phyloP scores from a whole-genome alignment of 2,888 invertebrate species.

The Euplagia quadripunctaria region DNA sequence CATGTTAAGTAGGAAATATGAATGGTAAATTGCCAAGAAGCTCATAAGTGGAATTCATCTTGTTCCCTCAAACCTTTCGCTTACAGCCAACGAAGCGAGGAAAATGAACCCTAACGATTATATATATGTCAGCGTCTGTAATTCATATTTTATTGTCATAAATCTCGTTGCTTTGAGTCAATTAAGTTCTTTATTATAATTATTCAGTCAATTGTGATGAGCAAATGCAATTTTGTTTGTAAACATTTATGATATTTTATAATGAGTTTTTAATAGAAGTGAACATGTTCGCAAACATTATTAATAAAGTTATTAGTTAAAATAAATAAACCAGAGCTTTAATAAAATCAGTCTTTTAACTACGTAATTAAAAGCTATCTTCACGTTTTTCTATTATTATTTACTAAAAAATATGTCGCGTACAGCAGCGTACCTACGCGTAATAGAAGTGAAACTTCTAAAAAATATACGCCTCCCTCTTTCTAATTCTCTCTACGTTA shows the following conservation, averaged over 20 bases:
- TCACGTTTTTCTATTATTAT: too few species aligned
- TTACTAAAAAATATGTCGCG: too few species aligned
- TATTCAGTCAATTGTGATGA: background rate
- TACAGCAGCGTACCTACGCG: too few species aligned
- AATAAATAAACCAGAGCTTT: too few species aligned
- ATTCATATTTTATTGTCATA: constrained; percentile 12
- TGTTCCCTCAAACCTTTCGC: constrained; percentile 5
- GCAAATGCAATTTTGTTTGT: background rate
- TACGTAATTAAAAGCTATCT: too few species aligned
- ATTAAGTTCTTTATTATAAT: background rate
- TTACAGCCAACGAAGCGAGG: background rate
- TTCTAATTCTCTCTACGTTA: too few species aligned
- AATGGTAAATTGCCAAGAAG: constrained; percentile 10
- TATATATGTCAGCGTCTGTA: background rate
- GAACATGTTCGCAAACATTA: too few species aligned
- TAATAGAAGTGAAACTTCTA: too few species aligned
- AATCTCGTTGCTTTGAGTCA: background rate
- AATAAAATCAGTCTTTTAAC: too few species aligned
- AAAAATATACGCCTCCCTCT: too few species aligned
- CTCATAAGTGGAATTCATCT: constrained; percentile 1
- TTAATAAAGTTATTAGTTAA: too few species aligned
- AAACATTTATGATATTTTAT: background rate
- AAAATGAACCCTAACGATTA: constrained; percentile 2
- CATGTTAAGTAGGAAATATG: constrained; percentile 5
- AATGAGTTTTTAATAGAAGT: too few species aligned